Conservation (phyloP, 2,888 invertebrate species). For the Macrophya alboannulata region DNA sequence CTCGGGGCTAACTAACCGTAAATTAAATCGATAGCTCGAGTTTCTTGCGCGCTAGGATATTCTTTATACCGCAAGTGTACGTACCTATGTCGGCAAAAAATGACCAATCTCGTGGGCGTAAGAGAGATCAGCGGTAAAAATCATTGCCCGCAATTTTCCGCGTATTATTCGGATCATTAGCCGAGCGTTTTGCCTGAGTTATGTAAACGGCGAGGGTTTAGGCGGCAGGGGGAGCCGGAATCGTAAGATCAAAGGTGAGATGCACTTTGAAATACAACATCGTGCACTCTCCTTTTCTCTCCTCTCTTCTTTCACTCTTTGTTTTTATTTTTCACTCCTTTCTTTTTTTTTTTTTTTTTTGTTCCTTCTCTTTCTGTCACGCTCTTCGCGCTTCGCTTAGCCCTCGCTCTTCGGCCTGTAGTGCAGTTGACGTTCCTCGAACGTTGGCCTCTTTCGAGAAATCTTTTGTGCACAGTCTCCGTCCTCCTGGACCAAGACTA, state of each 20-base stretch:
- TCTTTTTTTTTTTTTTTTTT: neutral
- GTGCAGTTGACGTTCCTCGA: constrained; percentile 67
- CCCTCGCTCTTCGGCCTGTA: constrained; percentile 28
- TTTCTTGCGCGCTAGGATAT: too few relatives aligned
- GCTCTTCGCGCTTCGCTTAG: constrained; percentile 32
- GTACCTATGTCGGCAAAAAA: constrained; percentile 49
- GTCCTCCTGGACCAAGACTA: constrained; percentile 2
- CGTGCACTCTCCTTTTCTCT: constrained; percentile 23
- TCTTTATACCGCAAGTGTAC: neutral
- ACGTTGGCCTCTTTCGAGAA: constrained; percentile 53
- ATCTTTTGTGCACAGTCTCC: constrained; percentile 36
- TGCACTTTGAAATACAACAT: constrained; percentile 51
- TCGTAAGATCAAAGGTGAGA: constrained; percentile 52
- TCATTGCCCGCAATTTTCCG: constrained; percentile 73
- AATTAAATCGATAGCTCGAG: too few relatives aligned
- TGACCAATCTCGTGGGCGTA: neutral
- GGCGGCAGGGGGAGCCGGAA: constrained; percentile 54
- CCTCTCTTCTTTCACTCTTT: constrained; percentile 17
- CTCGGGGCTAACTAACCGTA: too few relatives aligned
- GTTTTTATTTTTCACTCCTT: neutral
- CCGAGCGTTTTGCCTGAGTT: constrained; percentile 69
- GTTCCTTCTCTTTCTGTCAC: constrained; percentile 13
- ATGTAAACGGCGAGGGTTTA: constrained; percentile 63
- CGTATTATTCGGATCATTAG: constrained; percentile 74
- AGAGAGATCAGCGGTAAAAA: constrained; percentile 63